Conservation (phyloP, 2,113 vertebrate genomes). For the Motacilla alba region DNA sequence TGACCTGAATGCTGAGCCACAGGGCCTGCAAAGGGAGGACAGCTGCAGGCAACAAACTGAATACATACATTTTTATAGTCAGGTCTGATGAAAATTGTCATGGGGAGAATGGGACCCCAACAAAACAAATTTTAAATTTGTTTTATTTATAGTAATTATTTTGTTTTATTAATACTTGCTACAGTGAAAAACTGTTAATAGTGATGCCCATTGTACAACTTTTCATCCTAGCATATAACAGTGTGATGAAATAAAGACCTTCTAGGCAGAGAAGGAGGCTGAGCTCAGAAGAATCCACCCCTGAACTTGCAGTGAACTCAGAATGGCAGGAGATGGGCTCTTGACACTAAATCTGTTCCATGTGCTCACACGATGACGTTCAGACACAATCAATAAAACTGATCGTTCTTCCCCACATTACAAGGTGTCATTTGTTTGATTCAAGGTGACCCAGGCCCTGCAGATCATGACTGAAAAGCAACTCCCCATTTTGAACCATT, state of each 20-base stretch:
- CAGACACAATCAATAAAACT: background rate
- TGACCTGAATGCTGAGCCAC: background rate
- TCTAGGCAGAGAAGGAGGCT: background rate
- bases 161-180: background rate
- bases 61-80: background rate
- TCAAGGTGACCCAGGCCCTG: background rate
- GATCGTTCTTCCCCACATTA: background rate
- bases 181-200: background rate
- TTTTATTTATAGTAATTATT: background rate
- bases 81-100: background rate
- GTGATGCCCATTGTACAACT: background rate
- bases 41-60: background rate
- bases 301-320: background rate
- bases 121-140: background rate
- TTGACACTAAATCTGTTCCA: background rate
- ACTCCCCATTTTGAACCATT: background rate
- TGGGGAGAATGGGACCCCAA: rapidly evolving
- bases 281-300: background rate
- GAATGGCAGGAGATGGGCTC: background rate
- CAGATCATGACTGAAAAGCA: background rate
- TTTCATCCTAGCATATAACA: background rate
- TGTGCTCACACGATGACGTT: background rate
- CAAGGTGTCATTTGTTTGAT: background rate
- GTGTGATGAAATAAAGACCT: background rate
- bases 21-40: background rate